Evolutionary conservation across 2,888 invertebrate species (phyloP), one percentile per base, ranked within the genome.

Genomic region (Glyphotaelius pellucidus): DNA sequence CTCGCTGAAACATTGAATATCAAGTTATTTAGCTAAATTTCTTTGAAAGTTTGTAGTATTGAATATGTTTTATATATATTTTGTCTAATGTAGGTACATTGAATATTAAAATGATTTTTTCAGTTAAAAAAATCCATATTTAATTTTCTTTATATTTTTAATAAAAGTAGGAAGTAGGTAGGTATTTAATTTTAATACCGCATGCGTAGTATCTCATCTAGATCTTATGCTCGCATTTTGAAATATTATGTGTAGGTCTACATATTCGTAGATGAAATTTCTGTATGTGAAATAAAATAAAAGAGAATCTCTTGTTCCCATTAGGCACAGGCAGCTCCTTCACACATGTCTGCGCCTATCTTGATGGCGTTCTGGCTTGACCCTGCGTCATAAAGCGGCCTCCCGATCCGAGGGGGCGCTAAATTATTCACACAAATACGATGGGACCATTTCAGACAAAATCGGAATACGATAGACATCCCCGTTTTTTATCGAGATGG

Each of bases 401-500:
- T 88, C 86, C 87, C 85, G 86, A 30, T 90, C 84, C 35, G 47
- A 87, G 81, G 90, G 92, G 90, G n/a, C 52, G 19, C 91, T 92
- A 90, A 92, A 92, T 91, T 92, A 92, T 92, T 92, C 92, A 92
- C 91, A 92, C 90, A 92, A 91, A 91, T 92, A 89, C 89, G 89
- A 90, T 90, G 90, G 47, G 67, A 47, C 90, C 38, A 83, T 90
- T 90, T 80, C 38, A 90, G 80, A 80, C 86, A 79, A 91, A 91
- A 91, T 91, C 89, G 81, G 35, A 67, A 84, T 90, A 85, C 85
- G 85, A 90, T 86, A 86, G 86, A 86, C 86, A 86, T 47, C 47
- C 86, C n/a, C 42, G 42, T 86, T 67, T 52, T 52, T 67, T 67
- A 67, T 67, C 67, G 67, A 67, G 25, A 67, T 67, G 19, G 47